A percentile compares a stretch with the other conserved stretches of the same genome.
Evolutionary conservation across 2,113 vertebrate genomes (phyloP).

Genomic region (Scopus umbretta): DNA sequence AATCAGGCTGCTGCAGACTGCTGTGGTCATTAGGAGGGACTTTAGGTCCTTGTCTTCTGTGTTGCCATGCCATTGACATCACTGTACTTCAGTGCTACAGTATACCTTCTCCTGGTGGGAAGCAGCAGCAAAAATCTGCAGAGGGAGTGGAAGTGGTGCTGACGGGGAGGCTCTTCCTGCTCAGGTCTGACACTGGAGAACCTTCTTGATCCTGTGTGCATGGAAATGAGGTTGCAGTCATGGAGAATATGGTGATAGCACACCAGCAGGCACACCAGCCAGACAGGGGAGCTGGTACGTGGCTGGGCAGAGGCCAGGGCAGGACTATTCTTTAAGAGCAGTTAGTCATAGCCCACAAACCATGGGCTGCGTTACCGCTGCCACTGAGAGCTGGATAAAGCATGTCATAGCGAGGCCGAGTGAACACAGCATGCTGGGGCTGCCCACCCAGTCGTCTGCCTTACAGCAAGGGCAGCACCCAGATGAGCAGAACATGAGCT

Average conservation of each 20-base stretch:
- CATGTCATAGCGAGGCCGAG: background rate
- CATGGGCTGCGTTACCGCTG: background rate
- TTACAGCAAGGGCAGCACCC: background rate
- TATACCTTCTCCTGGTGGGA: background rate
- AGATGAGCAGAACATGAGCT: background rate
- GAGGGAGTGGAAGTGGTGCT: background rate
- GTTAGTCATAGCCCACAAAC: background rate
- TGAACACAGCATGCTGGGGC: background rate
- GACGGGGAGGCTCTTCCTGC: background rate
- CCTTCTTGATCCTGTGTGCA: background rate
- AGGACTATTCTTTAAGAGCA: background rate
- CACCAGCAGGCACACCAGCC: background rate
- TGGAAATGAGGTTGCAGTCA: background rate
- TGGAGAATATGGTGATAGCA: background rate
- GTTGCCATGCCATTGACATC: background rate
- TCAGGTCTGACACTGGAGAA: background rate
- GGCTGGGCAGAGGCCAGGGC: background rate
- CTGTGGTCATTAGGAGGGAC: background rate
- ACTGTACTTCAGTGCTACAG: background rate
- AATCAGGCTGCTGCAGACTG: background rate
- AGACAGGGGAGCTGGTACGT: background rate
- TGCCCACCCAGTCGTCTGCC: background rate
- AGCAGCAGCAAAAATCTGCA: background rate
- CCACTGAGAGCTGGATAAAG: background rate
- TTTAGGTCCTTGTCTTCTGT: background rate